A percentile compares a stretch with the other conserved stretches of the same genome.
These are phyloP conservation scores for Matsumyia berberina DNA, from an alignment of 2,888 invertebrate genomes.

Conservation along the genomic window DNA sequence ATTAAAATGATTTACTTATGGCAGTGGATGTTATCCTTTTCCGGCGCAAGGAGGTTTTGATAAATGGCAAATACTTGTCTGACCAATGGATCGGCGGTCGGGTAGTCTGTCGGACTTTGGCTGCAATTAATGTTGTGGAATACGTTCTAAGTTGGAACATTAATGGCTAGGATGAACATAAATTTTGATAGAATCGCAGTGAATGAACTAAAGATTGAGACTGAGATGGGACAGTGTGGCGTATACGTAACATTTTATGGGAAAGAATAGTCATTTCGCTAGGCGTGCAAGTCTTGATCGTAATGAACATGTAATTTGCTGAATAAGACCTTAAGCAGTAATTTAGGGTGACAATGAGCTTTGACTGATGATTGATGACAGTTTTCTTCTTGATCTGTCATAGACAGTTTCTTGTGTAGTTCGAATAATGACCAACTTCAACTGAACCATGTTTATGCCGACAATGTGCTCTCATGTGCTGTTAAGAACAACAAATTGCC, in stretches of 20 bases:
- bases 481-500: too few species aligned
- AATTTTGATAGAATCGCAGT: constrained; percentile 31
- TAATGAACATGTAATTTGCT: neutral
- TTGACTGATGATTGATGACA: too few species aligned
- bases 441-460: too few species aligned
- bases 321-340: neutral
- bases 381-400: too few species aligned
- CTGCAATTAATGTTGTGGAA: constrained; percentile 24
- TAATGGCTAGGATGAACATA: constrained; percentile 45
- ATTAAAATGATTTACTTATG: constrained; percentile 70
- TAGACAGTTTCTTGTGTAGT: too few species aligned
- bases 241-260: constrained; percentile 35
- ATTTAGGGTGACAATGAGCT: neutral
- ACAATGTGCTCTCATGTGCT: too few species aligned
- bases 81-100: constrained; percentile 3
- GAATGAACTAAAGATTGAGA: neutral
- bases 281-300: neutral
- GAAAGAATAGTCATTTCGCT: neutral
- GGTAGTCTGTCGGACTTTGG: constrained; percentile 15
- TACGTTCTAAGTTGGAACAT: constrained; percentile 6
- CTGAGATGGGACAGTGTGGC: constrained; percentile 14
- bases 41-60: constrained; percentile 8
- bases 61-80: constrained; percentile 17
- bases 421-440: too few species aligned
- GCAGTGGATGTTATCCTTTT: constrained; percentile 22